phyloP scores from a whole-genome alignment of 2,113 vertebrate species.

The Dasypus novemcinctus region DNA sequence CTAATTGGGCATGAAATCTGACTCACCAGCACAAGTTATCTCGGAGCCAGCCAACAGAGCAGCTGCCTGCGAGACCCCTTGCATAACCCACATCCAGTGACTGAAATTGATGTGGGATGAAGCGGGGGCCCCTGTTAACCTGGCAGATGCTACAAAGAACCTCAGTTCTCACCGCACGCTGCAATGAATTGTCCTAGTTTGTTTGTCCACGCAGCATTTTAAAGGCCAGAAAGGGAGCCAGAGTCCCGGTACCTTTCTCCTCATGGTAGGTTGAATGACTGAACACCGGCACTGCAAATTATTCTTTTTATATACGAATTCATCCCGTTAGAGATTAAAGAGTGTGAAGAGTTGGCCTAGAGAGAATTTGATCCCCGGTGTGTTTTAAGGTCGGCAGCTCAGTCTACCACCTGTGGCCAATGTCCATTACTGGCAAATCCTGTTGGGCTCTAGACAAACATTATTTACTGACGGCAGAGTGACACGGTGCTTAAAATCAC shows the following conservation, averaged over 20 bases:
- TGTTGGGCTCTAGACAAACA: background rate
- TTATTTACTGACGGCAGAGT: background rate
- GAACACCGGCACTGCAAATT: background rate
- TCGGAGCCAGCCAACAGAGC: constrained; percentile 64
- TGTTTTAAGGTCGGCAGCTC: background rate
- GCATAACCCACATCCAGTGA: constrained; percentile 55
- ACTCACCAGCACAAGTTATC: constrained; percentile 64
- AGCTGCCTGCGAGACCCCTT: constrained; percentile 62
- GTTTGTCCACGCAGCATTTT: background rate
- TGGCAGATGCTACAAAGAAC: constrained; percentile 12
- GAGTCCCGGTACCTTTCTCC: background rate
- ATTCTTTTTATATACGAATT: background rate
- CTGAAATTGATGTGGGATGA: background rate
- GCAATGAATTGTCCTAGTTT: background rate
- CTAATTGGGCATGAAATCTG: constrained; percentile 78
- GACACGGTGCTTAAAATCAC: background rate
- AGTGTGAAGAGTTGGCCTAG: background rate
- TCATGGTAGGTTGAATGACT: background rate
- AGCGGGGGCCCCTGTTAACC: background rate
- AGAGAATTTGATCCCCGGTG: background rate
- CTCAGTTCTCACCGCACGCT: background rate
- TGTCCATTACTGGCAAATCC: background rate
- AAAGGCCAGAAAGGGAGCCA: background rate
- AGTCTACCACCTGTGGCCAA: background rate
- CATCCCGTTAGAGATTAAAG: background rate